phyloP scores from a whole-genome alignment of 2,797 vertebrate species.

The Halcyon leucocephala region DNA sequence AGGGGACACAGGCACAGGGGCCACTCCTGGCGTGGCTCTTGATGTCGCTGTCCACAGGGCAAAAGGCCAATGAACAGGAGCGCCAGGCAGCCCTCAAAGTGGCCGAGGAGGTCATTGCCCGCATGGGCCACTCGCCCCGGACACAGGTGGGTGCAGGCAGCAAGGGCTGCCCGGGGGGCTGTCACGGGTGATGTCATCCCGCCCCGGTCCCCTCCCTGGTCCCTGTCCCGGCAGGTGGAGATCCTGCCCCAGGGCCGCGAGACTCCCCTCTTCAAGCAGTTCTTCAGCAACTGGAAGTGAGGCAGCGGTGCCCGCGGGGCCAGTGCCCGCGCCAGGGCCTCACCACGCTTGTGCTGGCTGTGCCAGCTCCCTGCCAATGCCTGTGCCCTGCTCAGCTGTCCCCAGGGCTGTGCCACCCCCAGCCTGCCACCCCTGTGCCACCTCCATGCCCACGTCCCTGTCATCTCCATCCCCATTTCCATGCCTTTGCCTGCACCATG shows the following conservation, averaged over 20 bases:
- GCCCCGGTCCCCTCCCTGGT: background rate
- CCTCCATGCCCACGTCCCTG: background rate
- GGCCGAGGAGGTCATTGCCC: constrained; percentile 70
- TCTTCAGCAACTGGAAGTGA: constrained; percentile 90
- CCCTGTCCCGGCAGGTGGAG: constrained; percentile 82
- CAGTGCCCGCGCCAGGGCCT: fast-evolving
- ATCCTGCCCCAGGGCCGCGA: constrained; percentile 91
- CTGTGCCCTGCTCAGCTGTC: background rate
- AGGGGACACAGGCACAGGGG: background rate
- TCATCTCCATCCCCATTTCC: too few species aligned
- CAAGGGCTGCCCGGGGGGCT: fast-evolving
- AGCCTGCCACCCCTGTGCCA: background rate
- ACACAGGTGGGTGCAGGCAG: constrained; percentile 67
- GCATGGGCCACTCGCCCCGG: constrained; percentile 57
- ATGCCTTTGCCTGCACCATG: too few species aligned
- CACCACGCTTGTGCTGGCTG: background rate
- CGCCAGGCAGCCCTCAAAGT: constrained; percentile 66
- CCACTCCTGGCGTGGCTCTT: fast-evolving
- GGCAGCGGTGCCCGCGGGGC: fast-evolving
- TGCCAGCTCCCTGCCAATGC: background rate
- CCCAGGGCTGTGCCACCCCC: background rate
- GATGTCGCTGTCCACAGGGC: background rate
- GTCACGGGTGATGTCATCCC: fast-evolving
- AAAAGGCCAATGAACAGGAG: constrained; percentile 69
- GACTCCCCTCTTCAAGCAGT: constrained; percentile 93